Evolutionary conservation across 1,140 invertebrate species (phyloP), one percentile per base, ranked within the genome.

Genomic region (Drosophila repletoides): DNA sequence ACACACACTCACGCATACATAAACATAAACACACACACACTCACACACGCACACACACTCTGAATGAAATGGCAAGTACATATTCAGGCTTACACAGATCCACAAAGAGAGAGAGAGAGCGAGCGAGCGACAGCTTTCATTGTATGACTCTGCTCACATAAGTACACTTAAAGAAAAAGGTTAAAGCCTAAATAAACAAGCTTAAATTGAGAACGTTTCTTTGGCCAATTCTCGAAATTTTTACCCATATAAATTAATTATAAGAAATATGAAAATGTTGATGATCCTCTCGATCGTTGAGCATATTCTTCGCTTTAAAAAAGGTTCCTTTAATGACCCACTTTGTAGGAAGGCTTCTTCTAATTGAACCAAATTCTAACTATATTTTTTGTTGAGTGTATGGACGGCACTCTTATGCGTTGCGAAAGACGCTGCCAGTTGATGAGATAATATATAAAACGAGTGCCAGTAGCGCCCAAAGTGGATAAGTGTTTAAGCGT

Each of bases 401-500:
- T 38, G 52, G 15, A 51, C 55, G 69, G 12, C 70, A 66, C 73
- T 77, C 70, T 60, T 66, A 69, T 72, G 59, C 69, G 12, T 76
- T 76, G 64, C 58, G 59, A 76, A 81, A 84, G 79, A 79, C 70
- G 71, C 60, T 79, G 60, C 71, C 74, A 67, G 66, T 61, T 79
- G 79, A 79, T 84, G 79, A 79, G 74, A 84, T 84, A 84, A 86
- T 84, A 84, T 75, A n/a, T n/a, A n/a, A n/a, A 86, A 84, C 67
- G 79, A 84, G 71, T 83, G 67, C 51, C 70, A 41, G 66, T 56
- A 26, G 43, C 60, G 70, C 53, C 61, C 48, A 79, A 72, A 86
- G 75, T 86, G 80, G 80, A 80, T 86, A 86, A 86, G 80, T 86
- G 80, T 86, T 86, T 86, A 86, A 86, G 80, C 80, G 75, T 80